Evolutionary conservation across 1,140 invertebrate species (phyloP).

Genomic region (Vollenhovia emeryi): DNA sequence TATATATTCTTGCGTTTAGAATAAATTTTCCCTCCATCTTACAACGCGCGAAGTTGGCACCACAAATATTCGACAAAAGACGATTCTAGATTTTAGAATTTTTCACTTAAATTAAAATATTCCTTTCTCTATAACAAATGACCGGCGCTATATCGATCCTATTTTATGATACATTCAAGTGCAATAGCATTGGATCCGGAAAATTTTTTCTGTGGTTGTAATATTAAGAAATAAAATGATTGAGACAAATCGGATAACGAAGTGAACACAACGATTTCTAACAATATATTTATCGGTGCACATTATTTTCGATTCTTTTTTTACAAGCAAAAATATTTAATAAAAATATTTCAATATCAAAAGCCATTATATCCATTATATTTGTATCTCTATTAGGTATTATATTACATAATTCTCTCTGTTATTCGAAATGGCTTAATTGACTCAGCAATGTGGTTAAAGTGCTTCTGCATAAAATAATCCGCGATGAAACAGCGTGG

Average conservation of each 20-base stretch:
- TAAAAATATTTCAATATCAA: not conserved
- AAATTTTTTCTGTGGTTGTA: no score
- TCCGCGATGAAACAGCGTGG: not conserved
- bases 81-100: no score
- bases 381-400: not conserved
- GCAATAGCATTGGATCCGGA: no score
- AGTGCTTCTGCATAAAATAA: conserved; percentile 6
- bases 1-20: no score
- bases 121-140: no score
- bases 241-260: not conserved
- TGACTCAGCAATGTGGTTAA: not conserved
- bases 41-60: no score
- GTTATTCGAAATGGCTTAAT: not conserved
- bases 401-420: not conserved
- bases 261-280: not conserved
- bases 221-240: not conserved
- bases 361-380: not conserved
- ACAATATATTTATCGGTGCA: not conserved
- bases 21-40: no score
- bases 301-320: not conserved
- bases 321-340: not conserved
- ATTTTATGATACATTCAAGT: no score
- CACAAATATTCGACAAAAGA: no score
- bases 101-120: no score
- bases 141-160: no score